Evolutionary conservation across 2,797 vertebrate genomes (phyloP), one percentile per base, ranked within the genome.

Genomic region (Tarsius wallacei): DNA sequence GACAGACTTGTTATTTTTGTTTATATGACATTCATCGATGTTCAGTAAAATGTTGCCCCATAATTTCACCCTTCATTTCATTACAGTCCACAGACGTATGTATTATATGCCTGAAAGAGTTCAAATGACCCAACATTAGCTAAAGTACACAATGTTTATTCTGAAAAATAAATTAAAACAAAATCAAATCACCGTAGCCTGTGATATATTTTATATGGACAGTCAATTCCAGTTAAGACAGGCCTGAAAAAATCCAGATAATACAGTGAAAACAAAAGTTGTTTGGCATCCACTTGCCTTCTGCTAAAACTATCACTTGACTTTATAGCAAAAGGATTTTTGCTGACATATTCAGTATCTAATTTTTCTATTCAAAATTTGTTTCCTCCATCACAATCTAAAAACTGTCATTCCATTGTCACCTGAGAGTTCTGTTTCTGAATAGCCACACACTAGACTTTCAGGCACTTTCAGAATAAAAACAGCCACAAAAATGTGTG

Each of bases 1-100:
- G 97, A 93, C 71, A 71, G 76, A 83, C 53, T 51, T 0, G 66
- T 96, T 90, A 94, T 98, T 96, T 91, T 83, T 93, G 57, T 87
- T 84, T 94, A 96, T 57, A 90, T 14, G 83, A 31, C 28, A 77
- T 47, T 63, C 15, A 53, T 57, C 61, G 76, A 71, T 91, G 33
- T 73, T 93, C 55, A 89, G 51, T 83, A 89, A 96, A 88, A 90
- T 53, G n/a, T 24, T 76, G 2, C 31, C 26, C 81, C 22, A 6
- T 59, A 88, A 90, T 94, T 94, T 81, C 71, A 88, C 93, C 96
- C 73, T 64, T 70, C 71, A 24, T 42, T 64, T 70, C 59, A 89
- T 63, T 91, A 53, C 3, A 77, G 22, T 24, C 51, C 90, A 31
- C 3, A 68, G 15, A 42, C 33, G 47, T 59, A 28, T 49, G 2